These are phyloP conservation scores for Sylvilagus bachmani DNA, from an alignment of 2,113 vertebrate species.

Conservation along the genomic window DNA sequence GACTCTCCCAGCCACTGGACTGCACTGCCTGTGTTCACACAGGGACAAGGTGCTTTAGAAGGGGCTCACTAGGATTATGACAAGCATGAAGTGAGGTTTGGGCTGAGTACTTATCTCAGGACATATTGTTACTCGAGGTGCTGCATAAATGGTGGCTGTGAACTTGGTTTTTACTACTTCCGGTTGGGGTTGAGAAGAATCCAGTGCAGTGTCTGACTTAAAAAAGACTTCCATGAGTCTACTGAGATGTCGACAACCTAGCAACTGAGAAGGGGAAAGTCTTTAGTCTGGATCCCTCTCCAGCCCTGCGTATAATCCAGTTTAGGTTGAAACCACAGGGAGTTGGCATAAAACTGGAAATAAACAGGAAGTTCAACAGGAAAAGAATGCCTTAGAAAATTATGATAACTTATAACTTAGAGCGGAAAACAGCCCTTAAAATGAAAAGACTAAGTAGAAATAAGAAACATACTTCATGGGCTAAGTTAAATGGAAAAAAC, in stretches of 20 bases:
- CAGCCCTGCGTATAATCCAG: not conserved
- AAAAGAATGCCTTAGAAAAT: conserved; percentile 15
- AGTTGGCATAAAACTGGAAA: conserved; percentile 20
- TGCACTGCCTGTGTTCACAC: not conserved
- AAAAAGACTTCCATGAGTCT: not conserved
- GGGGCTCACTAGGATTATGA: not conserved
- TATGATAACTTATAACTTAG: not conserved
- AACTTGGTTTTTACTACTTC: not conserved
- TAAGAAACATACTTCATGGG: not conserved
- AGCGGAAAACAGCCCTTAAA: not conserved
- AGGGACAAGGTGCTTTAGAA: not conserved
- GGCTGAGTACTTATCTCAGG: not conserved
- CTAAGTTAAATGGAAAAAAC: not conserved
- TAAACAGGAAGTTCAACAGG: not conserved
- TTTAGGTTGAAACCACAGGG: not conserved
- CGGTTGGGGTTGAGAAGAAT: no score
- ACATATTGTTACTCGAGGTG: not conserved
- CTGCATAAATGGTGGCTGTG: not conserved
- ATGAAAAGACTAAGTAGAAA: not conserved
- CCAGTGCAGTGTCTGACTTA: not conserved
- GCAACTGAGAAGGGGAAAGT: not conserved
- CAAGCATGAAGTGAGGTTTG: not conserved
- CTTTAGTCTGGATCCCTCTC: not conserved
- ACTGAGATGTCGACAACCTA: not conserved
- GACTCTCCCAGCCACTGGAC: not conserved